phyloP scores from a whole-genome alignment of 2,888 invertebrate species.

The Drosophila anceps region DNA sequence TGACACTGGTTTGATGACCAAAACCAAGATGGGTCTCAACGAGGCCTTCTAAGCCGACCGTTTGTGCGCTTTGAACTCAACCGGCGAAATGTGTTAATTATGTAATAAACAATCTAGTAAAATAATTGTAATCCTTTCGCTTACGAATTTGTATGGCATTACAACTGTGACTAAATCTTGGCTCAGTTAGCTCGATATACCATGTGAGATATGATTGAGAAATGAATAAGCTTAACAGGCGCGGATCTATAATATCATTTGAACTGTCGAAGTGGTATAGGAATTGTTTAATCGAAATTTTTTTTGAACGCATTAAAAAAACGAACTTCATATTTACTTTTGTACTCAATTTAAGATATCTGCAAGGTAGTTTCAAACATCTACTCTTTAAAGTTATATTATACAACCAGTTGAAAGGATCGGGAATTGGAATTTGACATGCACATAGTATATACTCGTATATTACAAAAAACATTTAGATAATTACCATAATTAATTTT shows the following conservation, averaged over 20 bases:
- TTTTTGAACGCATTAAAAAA: neutral
- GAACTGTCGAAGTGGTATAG: neutral
- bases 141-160: constrained; percentile 9
- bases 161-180: neutral
- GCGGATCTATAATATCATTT: neutral
- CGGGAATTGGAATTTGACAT: neutral
- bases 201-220: neutral
- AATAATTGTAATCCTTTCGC: constrained; percentile 45
- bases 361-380: neutral
- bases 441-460: neutral
- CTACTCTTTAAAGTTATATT: neutral
- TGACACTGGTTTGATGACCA: constrained; percentile 86
- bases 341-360: neutral
- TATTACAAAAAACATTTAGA: constrained; percentile 18
- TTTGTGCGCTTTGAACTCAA: constrained; percentile 40
- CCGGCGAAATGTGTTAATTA: constrained; percentile 72
- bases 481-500: constrained; percentile 40
- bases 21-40: constrained; percentile 76
- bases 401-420: constrained; percentile 1
- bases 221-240: neutral
- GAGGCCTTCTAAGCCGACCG: constrained; percentile 51
- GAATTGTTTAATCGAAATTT: neutral
- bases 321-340: neutral
- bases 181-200: no score
- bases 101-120: constrained; percentile 74